Evolutionary conservation across 2,888 invertebrate species (phyloP).

Genomic region (Erebia epiphron): DNA sequence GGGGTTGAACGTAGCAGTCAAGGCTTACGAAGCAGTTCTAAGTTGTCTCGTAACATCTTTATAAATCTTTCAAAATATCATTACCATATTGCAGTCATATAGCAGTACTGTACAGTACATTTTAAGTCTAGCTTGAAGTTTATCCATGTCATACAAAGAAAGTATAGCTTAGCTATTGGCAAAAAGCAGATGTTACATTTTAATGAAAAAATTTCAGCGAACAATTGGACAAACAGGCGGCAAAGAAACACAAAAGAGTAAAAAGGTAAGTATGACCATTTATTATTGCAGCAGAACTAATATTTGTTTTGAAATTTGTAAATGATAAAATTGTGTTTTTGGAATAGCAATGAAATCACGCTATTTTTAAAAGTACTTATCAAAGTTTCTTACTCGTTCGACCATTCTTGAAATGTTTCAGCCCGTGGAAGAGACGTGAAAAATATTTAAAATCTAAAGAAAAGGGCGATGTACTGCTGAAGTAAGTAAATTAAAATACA

Average conservation of each 20-base stretch:
- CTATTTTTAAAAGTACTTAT: no score
- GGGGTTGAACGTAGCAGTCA: no score
- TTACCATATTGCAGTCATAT: background rate
- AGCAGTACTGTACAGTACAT: no score
- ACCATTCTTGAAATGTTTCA: conserved; percentile 43
- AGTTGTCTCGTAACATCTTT: no score
- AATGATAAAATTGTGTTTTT: background rate
- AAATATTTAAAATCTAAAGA: conserved; percentile 44
- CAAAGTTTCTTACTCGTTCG: background rate
- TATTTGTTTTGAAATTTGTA: background rate
- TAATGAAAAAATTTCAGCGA: conserved; percentile 43
- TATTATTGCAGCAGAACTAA: background rate
- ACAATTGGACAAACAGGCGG: conserved; percentile 27
- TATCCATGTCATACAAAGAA: background rate
- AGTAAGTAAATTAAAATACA: conserved; percentile 45
- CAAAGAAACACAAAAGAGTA: conserved; percentile 44
- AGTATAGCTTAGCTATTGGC: background rate
- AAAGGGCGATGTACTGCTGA: conserved; percentile 43
- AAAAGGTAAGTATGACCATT: conserved; percentile 46
- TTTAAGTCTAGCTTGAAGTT: background rate
- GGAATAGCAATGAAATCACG: no score
- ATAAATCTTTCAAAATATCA: background rate
- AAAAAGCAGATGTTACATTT: conserved; percentile 4
- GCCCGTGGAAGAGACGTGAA: conserved; percentile 57
- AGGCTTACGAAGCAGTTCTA: no score